Conservation (phyloP, 1,140 invertebrate genomes). For the Drosophila nannoptera region DNA sequence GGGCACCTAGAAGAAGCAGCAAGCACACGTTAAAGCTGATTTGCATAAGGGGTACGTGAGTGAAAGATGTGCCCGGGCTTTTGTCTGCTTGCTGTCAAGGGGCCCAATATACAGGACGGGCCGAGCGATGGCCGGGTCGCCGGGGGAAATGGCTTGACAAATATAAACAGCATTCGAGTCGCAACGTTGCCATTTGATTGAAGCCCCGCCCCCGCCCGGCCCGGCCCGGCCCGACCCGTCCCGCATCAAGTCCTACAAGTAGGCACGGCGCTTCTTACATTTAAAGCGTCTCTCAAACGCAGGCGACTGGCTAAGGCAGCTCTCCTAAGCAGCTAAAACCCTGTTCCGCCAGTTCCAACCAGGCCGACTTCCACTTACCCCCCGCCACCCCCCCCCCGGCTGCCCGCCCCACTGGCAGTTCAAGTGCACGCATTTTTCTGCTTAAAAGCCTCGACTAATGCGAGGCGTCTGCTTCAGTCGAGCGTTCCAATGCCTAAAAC, state of each 20-base stretch:
- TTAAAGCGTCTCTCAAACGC: constrained; percentile 4
- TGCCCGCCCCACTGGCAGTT: constrained; percentile 8
- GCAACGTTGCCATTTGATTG: constrained; percentile 34
- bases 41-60: constrained; percentile 61
- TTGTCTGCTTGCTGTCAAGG: constrained; percentile 38
- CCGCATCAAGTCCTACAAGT: constrained; percentile 2
- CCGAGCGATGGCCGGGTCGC: not conserved
- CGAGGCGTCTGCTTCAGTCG: constrained; percentile 49
- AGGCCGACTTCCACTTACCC: not conserved
- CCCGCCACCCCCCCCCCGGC: not conserved
- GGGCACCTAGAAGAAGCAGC: constrained; percentile 13
- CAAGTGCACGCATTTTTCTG: constrained; percentile 77
- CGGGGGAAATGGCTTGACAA: constrained; percentile 56
- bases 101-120: not conserved
- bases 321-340: not conserved
- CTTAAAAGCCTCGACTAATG: constrained; percentile 77
- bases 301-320: not conserved
- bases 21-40: constrained; percentile 71
- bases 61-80: constrained; percentile 35
- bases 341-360: no score
- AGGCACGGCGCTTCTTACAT: constrained; percentile 23
- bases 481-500: constrained; percentile 13
- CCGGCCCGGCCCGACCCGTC: not conserved
- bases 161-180: constrained; percentile 46
- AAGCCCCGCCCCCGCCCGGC: constrained; percentile 26